Conservation (phyloP, 2,797 vertebrate species). For the Danio albolineatus region DNA sequence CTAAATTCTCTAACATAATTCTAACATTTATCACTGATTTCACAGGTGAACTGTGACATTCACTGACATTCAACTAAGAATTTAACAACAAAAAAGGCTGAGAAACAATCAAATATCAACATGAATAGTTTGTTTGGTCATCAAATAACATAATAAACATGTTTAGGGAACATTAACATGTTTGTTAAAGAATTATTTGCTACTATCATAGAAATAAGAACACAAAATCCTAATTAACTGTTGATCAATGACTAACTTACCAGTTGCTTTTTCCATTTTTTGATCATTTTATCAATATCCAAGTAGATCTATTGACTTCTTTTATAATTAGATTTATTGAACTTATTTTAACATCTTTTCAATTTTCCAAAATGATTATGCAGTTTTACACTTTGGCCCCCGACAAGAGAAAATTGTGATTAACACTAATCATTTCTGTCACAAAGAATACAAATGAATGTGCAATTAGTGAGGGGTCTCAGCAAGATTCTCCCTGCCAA, state of each 20-base stretch:
- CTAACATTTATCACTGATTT: too few species aligned
- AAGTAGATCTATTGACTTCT: neutral
- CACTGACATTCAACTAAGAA: neutral
- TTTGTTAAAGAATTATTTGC: neutral
- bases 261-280: neutral
- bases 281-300: neutral
- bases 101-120: neutral
- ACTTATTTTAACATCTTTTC: neutral
- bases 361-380: neutral
- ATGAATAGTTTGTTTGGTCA: too few species aligned
- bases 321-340: too few species aligned
- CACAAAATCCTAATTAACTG: neutral
- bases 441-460: neutral
- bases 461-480: neutral
- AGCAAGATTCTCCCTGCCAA: neutral
- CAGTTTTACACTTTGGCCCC: neutral
- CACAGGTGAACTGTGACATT: neutral
- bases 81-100: too few species aligned
- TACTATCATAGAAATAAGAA: neutral
- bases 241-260: neutral
- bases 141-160: neutral
- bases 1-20: neutral
- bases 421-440: neutral
- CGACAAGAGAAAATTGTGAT: neutral
- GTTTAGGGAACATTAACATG: neutral